phyloP scores from a whole-genome alignment of 2,113 vertebrate genomes.

The Sorex fumeus region DNA sequence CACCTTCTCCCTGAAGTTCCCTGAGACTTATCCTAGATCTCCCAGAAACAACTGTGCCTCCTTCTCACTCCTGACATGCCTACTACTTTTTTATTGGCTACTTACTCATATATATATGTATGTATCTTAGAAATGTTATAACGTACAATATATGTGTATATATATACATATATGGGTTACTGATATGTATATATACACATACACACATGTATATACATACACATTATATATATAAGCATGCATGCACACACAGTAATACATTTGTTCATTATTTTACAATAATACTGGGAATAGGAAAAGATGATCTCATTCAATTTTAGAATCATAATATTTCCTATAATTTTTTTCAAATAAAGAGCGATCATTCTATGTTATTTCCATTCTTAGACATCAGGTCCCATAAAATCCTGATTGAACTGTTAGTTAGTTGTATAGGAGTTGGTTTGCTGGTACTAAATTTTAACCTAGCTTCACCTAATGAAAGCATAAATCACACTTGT shows the following conservation, averaged over 20 bases:
- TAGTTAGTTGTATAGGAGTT: neutral
- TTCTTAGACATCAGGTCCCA: conserved; percentile 14
- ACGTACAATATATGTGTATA: too few relatives aligned
- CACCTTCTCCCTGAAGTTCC: neutral
- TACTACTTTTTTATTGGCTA: neutral
- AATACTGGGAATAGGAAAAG: neutral
- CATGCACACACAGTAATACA: too few relatives aligned
- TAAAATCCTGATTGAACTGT: neutral
- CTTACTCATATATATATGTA: neutral
- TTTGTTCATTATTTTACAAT: neutral
- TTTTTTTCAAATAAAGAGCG: neutral
- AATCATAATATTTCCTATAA: neutral
- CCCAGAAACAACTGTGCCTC: neutral
- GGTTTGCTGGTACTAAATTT: neutral
- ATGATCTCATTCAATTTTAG: conserved; percentile 28
- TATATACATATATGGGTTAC: too few relatives aligned
- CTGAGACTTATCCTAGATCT: neutral
- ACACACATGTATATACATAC: too few relatives aligned
- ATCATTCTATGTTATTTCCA: conserved; percentile 18
- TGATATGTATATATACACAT: too few relatives aligned
- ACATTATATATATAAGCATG: too few relatives aligned
- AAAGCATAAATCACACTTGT: too few relatives aligned
- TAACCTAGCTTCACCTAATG: too few relatives aligned
- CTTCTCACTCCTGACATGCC: neutral
- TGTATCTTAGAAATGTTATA: too few relatives aligned